Evolutionary conservation across 2,888 invertebrate species (phyloP), one percentile per base, ranked within the genome.

Genomic region (Nebria brevicollis): DNA sequence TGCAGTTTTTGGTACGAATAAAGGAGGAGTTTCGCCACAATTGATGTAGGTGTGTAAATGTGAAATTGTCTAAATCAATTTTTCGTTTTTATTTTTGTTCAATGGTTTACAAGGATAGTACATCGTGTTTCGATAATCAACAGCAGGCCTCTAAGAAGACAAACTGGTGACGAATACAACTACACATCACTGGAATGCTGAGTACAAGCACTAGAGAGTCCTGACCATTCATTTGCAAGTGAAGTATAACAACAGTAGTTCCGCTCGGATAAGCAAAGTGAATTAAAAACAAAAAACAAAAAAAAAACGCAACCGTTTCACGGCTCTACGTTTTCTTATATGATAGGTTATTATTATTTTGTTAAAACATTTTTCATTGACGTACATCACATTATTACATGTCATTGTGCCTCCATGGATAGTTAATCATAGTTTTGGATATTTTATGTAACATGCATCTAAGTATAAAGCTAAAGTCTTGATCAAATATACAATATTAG

Each of bases 391-490:
- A 77, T 73, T 70, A 25, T 70, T 81, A 81, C 77, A 81, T 73
- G 77, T 77, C 81, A 81, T 77, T 77, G 81, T 81, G 81, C 81
- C 81, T 80, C 72, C 80, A 80, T 66, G 76, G 72, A 73, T 81
- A 81, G 65, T 76, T 54, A 54, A 54, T 54, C 54, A 54, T 54
- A 54, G 54, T 54, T 54, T 54, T 54, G 54, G 54, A 54, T 54
- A 15, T 75, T 64, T 75, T 76, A 15, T 76, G 72, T 77, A 81
- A 81, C 81, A 81, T 81, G 81, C 81, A 81, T 65, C 81, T 81
- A 81, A 81, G 75, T 81, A 81, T 81, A 81, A 81, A 81, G 81
- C 81, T 81, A 81, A 81, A 81, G 76, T 81, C 81, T 81, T 81
- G 77, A 77, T 81, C 81, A 81, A 81, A 81, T 81, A 81, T 81